These are phyloP conservation scores for Enteromius trimaculatus DNA, from an alignment of 2,797 vertebrate genomes.

Conservation along the genomic window DNA sequence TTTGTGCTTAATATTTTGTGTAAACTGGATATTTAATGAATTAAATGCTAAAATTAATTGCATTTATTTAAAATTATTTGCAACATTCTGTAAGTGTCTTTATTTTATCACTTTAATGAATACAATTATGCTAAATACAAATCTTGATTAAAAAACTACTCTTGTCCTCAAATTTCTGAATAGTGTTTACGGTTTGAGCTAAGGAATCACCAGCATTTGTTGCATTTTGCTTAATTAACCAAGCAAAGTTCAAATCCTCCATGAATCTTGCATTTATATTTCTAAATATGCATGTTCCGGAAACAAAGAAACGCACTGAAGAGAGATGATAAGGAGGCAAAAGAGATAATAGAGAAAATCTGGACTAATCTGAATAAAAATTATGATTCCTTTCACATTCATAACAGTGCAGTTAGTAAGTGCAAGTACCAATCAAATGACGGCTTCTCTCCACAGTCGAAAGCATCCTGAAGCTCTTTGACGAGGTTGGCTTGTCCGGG, in stretches of 20 bases:
- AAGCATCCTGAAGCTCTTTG: conserved; percentile 96
- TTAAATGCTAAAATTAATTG: not conserved
- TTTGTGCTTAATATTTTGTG: not conserved
- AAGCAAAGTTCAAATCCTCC: not conserved
- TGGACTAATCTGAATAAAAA: not conserved
- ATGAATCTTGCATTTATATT: not conserved
- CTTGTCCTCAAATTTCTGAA: not conserved
- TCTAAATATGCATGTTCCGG: not conserved
- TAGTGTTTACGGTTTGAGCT: not conserved
- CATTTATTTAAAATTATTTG: not conserved
- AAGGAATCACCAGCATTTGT: not conserved
- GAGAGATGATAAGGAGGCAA: not conserved
- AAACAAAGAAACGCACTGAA: not conserved
- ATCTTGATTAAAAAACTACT: not conserved
- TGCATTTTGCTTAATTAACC: not conserved
- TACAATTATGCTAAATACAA: not conserved
- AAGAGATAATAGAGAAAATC: not conserved
- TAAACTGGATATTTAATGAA: not conserved
- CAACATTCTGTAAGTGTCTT: not conserved
- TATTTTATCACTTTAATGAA: not conserved
- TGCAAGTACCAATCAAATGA: conserved; percentile 90
- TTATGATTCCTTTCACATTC: not conserved
- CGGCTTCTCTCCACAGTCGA: conserved; percentile 97
- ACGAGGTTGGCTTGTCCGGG: conserved; percentile 97
- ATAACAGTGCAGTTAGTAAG: not conserved